Evolutionary conservation across 2,113 vertebrate genomes (phyloP).

Genomic region (Rhinoptilus africanus): DNA sequence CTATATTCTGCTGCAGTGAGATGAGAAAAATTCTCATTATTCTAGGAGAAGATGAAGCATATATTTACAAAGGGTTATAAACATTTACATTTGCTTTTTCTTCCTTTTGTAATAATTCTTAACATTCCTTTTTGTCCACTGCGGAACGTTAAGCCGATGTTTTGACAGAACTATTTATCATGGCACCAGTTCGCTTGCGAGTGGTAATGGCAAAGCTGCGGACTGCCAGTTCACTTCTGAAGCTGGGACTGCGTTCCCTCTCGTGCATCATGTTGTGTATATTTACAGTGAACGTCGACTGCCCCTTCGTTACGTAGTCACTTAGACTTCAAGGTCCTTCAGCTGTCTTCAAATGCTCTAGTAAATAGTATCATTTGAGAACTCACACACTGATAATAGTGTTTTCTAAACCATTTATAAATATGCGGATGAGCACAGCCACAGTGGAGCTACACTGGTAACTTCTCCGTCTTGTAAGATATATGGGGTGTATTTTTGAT

Average conservation of each 20-base stretch:
- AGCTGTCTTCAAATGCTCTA: not conserved
- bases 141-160: not conserved
- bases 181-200: rapidly evolving
- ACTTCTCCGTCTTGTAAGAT: not conserved
- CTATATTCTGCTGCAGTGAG: not conserved
- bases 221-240: not conserved
- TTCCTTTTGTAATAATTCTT: not conserved
- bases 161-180: not conserved
- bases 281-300: not conserved
- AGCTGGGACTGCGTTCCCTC: not conserved
- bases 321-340: not conserved
- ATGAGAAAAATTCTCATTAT: not conserved
- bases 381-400: not conserved
- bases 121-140: not conserved
- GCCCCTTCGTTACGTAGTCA: not conserved
- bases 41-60: not conserved
- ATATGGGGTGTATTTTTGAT: not conserved
- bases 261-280: not conserved
- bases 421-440: not conserved
- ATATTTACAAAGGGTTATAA: not conserved
- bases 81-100: not conserved
- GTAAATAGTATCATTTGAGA: not conserved
- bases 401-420: not conserved
- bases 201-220: not conserved
- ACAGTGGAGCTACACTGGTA: not conserved